These are phyloP conservation scores for Ceratina japonica DNA, from an alignment of 1,140 invertebrate genomes.

Conservation along the genomic window DNA sequence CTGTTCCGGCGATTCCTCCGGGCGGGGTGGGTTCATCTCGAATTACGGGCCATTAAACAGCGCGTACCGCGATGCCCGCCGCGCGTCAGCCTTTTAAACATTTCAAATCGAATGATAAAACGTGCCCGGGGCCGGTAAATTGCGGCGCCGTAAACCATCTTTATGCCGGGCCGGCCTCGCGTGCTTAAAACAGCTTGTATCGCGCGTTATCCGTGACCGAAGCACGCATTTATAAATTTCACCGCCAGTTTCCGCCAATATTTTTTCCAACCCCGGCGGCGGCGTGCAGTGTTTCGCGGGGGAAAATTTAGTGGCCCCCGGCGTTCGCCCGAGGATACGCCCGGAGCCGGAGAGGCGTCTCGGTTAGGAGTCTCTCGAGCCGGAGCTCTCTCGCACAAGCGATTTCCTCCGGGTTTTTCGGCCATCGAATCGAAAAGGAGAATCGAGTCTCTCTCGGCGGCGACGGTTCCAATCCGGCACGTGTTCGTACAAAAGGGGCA, in stretches of 20 bases:
- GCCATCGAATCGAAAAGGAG: neutral
- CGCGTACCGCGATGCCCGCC: neutral
- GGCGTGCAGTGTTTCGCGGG: neutral
- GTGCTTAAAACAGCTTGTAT: too few relatives aligned
- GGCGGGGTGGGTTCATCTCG: too few relatives aligned
- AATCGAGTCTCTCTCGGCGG: neutral
- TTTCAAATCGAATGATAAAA: conserved; percentile 4
- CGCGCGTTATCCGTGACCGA: neutral
- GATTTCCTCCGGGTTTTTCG: neutral
- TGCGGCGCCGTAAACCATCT: neutral
- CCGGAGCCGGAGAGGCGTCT: neutral
- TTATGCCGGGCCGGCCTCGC: neutral
- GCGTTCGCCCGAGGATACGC: neutral
- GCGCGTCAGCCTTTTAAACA: neutral
- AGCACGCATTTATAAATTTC: conserved; percentile 33
- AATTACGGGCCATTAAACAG: conserved; percentile 2
- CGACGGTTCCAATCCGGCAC: neutral
- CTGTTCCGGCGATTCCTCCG: neutral
- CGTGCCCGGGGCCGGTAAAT: neutral
- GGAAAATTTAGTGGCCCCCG: conserved; percentile 13
- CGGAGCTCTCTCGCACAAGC: neutral
- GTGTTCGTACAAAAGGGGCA: conserved; percentile 14
- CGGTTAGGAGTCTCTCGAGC: neutral
- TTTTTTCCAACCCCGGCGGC: conserved; percentile 15
- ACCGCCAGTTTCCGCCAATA: neutral